These are phyloP conservation scores for Melierax canorus DNA, from an alignment of 2,113 vertebrate genomes.

Conservation along the genomic window DNA sequence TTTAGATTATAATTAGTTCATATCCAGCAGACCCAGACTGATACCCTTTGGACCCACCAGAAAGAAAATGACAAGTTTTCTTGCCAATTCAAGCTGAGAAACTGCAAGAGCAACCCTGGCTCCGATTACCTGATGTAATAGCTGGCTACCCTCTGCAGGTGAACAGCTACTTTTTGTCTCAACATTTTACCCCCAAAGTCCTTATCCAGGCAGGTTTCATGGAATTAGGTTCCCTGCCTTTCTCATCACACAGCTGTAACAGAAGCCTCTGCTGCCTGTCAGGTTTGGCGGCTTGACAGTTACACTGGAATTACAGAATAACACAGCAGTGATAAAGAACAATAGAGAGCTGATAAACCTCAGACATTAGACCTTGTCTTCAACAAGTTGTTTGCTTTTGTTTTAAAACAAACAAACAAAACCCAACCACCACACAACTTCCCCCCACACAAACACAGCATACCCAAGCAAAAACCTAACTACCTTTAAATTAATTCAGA, in stretches of 20 bases:
- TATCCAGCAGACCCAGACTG: not conserved
- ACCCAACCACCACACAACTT: not conserved
- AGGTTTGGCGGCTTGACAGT: not conserved
- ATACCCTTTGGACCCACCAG: not conserved
- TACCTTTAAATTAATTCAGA: not conserved
- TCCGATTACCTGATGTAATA: not conserved
- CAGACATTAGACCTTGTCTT: not conserved
- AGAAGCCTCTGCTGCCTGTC: not conserved
- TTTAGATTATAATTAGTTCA: not conserved
- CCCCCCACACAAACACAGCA: not conserved
- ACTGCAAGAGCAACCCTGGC: not conserved
- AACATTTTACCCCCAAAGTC: not conserved
- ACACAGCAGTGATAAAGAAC: not conserved
- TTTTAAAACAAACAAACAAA: not conserved
- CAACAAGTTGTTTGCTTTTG: not conserved
- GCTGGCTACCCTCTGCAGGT: not conserved
- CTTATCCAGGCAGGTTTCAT: not conserved
- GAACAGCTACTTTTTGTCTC: not conserved
- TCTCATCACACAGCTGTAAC: not conserved
- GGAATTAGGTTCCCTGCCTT: not conserved
- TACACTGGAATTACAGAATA: not conserved
- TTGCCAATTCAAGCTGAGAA: not conserved
- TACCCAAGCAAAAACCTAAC: not conserved
- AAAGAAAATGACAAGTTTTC: not conserved
- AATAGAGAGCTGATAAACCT: not conserved